phyloP scores from a whole-genome alignment of 37 sponge, comb jelly and placozoan species.

The Haliclona indistincta region DNA sequence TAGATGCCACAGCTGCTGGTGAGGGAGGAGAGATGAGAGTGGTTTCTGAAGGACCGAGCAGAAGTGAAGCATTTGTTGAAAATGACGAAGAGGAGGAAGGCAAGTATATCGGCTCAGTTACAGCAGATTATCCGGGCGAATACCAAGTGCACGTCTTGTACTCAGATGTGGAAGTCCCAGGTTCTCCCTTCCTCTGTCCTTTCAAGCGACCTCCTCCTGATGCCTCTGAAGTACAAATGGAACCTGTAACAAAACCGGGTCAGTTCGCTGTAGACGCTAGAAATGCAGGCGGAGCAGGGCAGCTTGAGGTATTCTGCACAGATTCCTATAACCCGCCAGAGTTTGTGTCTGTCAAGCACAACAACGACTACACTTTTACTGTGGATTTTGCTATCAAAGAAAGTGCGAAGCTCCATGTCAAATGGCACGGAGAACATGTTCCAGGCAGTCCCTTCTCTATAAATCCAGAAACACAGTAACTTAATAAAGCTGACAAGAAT shows the following conservation, averaged over 20 bases:
- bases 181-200: slow-evolving; percentile 27
- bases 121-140: no score
- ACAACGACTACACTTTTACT: slow-evolving; percentile 56
- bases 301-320: slow-evolving; percentile 46
- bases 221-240: slow-evolving; percentile 50
- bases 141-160: slow-evolving; percentile 48
- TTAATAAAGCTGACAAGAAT: no score
- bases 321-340: slow-evolving; percentile 51
- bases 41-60: no score
- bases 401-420: slow-evolving; percentile 59
- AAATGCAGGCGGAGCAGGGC: slow-evolving; percentile 60
- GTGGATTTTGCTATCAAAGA: slow-evolving; percentile 44
- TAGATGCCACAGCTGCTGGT: slow-evolving; percentile 64
- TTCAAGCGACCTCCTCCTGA: slow-evolving; percentile 58
- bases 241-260: slow-evolving; percentile 18
- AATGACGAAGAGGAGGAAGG: no score
- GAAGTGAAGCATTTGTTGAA: no score
- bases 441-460: slow-evolving; percentile 67
- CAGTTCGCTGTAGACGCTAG: slow-evolving; percentile 50
- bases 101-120: no score
- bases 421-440: slow-evolving; percentile 78
- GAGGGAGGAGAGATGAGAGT: no score
- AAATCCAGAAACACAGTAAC: no score
- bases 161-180: slow-evolving; percentile 56
- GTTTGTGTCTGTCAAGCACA: slow-evolving; percentile 49